phyloP scores from a whole-genome alignment of 2,113 vertebrate genomes.

The Solea solea region DNA sequence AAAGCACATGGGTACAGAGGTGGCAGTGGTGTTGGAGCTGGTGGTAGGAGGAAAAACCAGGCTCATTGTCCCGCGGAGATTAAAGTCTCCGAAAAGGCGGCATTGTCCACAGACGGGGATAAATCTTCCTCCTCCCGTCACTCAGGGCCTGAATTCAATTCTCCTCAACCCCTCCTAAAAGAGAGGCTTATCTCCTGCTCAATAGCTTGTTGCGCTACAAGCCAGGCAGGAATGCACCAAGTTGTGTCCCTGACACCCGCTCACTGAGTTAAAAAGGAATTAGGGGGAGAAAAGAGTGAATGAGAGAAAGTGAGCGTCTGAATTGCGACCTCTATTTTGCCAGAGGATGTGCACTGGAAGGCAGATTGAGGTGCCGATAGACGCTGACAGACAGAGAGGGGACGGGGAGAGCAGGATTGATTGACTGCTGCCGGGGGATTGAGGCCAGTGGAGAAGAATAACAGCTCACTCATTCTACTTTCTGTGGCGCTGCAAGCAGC shows the following conservation, averaged over 20 bases:
- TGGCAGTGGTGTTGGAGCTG: slow-evolving; percentile 51
- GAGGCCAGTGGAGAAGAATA: slow-evolving; percentile 71
- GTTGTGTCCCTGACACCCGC: slow-evolving; percentile 90
- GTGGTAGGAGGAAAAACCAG: slow-evolving; percentile 85
- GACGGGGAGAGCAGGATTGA: slow-evolving; percentile 56
- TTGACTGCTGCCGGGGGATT: slow-evolving; percentile 64
- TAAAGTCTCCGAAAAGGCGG: slow-evolving; percentile 93
- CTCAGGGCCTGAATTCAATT: slow-evolving; percentile 98
- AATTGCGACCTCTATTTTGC: slow-evolving; percentile 73
- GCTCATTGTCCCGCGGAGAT: slow-evolving; percentile 96
- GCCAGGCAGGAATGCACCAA: slow-evolving; percentile 88
- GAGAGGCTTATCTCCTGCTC: slow-evolving; percentile 99
- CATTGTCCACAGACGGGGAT: slow-evolving; percentile 95
- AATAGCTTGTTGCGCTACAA: slow-evolving; percentile 96
- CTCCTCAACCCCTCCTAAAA: slow-evolving; percentile 90
- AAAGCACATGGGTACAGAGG: slow-evolving; percentile 87
- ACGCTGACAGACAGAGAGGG: slow-evolving; percentile 64
- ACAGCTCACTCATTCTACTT: slow-evolving; percentile 40
- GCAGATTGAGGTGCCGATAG: slow-evolving; percentile 70
- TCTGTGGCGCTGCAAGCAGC: slow-evolving; percentile 56
- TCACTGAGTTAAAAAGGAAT: slow-evolving; percentile 86
- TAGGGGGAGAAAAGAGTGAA: slow-evolving; percentile 63
- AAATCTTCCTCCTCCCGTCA: slow-evolving; percentile 99
- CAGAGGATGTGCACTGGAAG: slow-evolving; percentile 80
- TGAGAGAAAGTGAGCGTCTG: slow-evolving; percentile 73